Conservation (phyloP, 2,113 vertebrate species). For the Dipodomys merriami region DNA sequence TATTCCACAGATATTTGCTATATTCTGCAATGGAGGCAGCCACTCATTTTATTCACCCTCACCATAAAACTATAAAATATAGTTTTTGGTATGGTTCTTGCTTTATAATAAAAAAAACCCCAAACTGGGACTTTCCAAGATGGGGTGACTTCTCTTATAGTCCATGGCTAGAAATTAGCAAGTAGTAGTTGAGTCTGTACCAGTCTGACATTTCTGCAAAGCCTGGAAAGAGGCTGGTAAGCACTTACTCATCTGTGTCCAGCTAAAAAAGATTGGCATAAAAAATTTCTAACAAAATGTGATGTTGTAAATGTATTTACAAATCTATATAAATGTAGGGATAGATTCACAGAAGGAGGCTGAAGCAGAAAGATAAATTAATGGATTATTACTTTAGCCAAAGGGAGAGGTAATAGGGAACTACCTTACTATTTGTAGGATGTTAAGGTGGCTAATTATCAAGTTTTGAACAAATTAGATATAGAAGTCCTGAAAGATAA, state of each 20-base stretch:
- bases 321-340: neutral
- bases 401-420: neutral
- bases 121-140: neutral
- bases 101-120: conserved; percentile 33
- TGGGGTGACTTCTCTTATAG: neutral
- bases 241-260: neutral
- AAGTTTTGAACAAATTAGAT: neutral
- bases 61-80: conserved; percentile 17
- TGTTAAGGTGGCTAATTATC: neutral
- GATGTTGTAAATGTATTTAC: conserved; percentile 14
- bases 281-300: conserved; percentile 29
- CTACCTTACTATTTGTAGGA: neutral
- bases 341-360: conserved; percentile 13
- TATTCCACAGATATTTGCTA: neutral
- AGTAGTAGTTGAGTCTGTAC: neutral
- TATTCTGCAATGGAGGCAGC: neutral
- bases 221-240: neutral
- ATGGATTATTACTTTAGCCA: neutral
- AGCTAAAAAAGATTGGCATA: neutral
- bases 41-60: neutral
- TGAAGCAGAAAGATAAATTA: conserved; percentile 1
- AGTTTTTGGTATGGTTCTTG: neutral
- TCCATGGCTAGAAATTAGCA: neutral
- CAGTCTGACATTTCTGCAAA: neutral
- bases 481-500: neutral